Conservation (phyloP, 2,797 vertebrate genomes). For the Cirrhinus molitorella region DNA sequence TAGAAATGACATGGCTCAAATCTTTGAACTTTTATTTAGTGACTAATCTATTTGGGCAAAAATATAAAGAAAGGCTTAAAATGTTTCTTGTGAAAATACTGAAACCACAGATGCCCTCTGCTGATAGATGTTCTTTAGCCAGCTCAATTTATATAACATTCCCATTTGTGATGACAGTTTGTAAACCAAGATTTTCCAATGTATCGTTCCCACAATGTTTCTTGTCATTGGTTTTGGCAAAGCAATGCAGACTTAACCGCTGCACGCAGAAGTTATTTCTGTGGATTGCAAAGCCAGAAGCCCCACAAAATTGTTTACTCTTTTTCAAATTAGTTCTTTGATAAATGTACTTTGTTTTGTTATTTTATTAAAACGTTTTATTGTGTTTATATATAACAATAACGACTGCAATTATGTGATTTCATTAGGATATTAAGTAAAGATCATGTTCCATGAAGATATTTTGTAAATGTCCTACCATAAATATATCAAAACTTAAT, state of each 20-base stretch:
- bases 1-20: neutral
- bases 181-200: slow-evolving; percentile 10
- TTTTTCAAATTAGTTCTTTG: neutral
- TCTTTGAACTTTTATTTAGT: neutral
- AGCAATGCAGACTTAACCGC: neutral
- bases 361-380: neutral
- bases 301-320: neutral
- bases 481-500: too few species aligned
- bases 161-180: neutral
- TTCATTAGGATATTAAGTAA: too few species aligned
- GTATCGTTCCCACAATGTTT: neutral
- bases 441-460: too few species aligned
- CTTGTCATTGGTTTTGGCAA: slow-evolving; percentile 16
- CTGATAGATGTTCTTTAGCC: neutral
- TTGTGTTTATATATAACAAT: neutral
- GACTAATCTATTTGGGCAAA: neutral
- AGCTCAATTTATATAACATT: slow-evolving; percentile 13
- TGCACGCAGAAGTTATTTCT: neutral
- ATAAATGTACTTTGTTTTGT: neutral
- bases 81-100: neutral
- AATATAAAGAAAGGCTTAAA: neutral
- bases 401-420: neutral
- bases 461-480: too few species aligned
- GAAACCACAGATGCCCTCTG: neutral
- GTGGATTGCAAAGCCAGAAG: neutral